A percentile compares a stretch with the other conserved stretches of the same genome.
Conservation (phyloP, 1,140 invertebrate genomes). For the Ooceraea biroi region DNA sequence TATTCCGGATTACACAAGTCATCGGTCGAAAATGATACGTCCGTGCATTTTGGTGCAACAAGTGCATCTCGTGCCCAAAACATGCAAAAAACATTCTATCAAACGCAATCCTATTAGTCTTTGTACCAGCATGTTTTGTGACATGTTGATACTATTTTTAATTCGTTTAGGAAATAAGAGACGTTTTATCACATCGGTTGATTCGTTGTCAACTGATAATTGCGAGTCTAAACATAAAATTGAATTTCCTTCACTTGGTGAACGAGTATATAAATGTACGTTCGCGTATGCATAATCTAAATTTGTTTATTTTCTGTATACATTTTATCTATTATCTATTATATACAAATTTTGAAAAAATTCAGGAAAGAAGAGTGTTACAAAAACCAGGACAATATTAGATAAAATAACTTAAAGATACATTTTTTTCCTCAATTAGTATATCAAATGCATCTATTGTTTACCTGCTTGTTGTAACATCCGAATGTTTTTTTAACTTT, state of each 20-base stretch:
- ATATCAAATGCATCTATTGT: no score
- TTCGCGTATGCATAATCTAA: no score
- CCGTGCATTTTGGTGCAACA: neutral
- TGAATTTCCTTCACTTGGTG: neutral
- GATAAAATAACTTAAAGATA: neutral
- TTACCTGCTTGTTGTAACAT: neutral
- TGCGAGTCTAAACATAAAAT: neutral
- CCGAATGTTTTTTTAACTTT: neutral
- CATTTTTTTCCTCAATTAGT: neutral
- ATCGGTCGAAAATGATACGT: slow-evolving; percentile 17
- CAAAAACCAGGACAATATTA: no score
- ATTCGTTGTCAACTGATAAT: neutral
- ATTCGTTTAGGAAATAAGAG: neutral
- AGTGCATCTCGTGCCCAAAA: neutral
- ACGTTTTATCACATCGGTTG: neutral
- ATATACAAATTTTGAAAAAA: no score
- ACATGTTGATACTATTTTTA: neutral
- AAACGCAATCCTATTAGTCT: neutral
- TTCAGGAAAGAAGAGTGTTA: no score
- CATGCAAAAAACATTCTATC: neutral
- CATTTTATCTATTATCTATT: no score
- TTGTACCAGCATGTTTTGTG: neutral
- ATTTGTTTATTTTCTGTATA: no score
- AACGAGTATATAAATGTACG: no score
- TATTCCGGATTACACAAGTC: slow-evolving; percentile 14